A percentile compares a stretch with the other conserved stretches of the same genome.
These are phyloP conservation scores for Phaenicophaeus curvirostris DNA, from an alignment of 2,797 vertebrate species.

Conservation along the genomic window DNA sequence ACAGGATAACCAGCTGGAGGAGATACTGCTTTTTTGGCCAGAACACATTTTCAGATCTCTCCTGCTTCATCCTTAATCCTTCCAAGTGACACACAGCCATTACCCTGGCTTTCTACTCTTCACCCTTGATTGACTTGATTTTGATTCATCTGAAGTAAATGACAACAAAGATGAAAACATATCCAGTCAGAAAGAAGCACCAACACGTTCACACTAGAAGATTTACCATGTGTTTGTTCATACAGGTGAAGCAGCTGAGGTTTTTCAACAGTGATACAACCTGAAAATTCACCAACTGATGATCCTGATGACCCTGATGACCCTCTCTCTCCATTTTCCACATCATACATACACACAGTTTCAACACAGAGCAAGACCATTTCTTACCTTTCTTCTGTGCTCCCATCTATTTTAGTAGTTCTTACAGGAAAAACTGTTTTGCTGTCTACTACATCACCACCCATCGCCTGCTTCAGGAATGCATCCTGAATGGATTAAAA, in stretches of 20 bases:
- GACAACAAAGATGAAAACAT: not conserved
- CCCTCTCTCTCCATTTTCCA: not conserved
- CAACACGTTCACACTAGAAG: not conserved
- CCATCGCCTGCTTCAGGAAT: not conserved
- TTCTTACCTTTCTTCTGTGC: not conserved
- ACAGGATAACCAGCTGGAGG: not conserved
- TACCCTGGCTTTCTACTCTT: not conserved
- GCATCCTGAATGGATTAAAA: not conserved
- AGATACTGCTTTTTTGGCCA: not conserved
- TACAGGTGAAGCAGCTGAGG: not conserved
- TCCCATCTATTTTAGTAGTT: not conserved
- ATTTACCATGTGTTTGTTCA: not conserved
- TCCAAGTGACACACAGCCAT: not conserved
- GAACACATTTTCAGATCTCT: not conserved
- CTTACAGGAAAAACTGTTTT: not conserved
- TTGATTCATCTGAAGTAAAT: not conserved
- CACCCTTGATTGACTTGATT: not conserved
- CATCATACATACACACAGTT: not conserved
- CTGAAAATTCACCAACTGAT: not conserved
- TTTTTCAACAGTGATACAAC: not conserved
- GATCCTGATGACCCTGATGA: not conserved
- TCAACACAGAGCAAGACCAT: not conserved
- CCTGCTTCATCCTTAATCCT: not conserved
- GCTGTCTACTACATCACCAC: not conserved
- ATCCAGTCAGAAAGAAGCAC: not conserved